These are phyloP conservation scores for Callyntrura sp. DNA, from an alignment of 2,888 invertebrate genomes.

Conservation along the genomic window DNA sequence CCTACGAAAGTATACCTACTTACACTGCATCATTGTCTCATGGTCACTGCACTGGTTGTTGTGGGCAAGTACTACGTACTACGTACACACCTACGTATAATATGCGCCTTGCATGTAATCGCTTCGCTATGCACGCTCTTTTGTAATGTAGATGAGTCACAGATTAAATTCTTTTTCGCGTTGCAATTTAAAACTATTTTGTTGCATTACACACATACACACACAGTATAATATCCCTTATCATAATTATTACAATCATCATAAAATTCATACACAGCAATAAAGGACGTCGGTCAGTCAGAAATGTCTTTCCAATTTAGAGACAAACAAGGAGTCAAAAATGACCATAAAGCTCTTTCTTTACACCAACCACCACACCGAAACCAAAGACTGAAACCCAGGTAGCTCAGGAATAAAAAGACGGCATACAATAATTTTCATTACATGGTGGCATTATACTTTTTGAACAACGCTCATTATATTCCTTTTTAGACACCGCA, in stretches of 20 bases:
- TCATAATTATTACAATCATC: neutral
- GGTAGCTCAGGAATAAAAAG: neutral
- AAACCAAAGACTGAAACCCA: neutral
- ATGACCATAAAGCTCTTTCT: neutral
- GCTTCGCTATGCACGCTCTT: neutral
- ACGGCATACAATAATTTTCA: neutral
- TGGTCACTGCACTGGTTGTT: constrained; percentile 31
- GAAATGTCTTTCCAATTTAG: neutral
- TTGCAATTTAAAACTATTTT: neutral
- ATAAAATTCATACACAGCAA: constrained; percentile 16
- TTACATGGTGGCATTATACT: constrained; percentile 1
- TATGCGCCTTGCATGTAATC: neutral
- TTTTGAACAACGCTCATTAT: neutral
- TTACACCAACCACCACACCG: neutral
- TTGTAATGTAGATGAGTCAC: neutral
- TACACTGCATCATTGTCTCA: neutral
- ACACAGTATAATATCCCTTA: neutral
- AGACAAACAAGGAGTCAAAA: neutral
- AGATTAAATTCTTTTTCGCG: neutral
- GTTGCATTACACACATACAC: neutral
- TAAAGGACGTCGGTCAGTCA: neutral
- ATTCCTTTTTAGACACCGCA: constrained; percentile 20
- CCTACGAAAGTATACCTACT: neutral
- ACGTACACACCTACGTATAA: too few species aligned
- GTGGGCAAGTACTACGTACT: neutral